phyloP scores from a whole-genome alignment of 1,140 invertebrate species.

The Hylaeus anthracinus region DNA sequence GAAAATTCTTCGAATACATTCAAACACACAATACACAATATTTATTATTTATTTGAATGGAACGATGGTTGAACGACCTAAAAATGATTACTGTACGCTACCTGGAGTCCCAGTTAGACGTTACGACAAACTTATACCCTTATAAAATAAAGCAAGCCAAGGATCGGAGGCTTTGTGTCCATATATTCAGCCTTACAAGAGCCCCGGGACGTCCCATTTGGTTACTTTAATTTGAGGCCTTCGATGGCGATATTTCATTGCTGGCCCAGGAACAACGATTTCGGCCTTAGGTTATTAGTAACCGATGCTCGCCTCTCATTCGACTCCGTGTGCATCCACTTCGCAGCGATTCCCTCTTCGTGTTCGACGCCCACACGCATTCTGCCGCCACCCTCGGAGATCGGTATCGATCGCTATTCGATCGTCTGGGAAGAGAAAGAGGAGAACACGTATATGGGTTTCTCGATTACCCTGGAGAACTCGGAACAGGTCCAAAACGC shows the following conservation, averaged over 20 bases:
- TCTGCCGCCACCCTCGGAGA: slow-evolving; percentile 45
- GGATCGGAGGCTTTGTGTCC: slow-evolving; percentile 7
- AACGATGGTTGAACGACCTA: too few species aligned
- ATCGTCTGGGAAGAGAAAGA: background rate
- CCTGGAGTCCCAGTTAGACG: too few species aligned
- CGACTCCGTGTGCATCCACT: slow-evolving; percentile 25
- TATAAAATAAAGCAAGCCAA: background rate
- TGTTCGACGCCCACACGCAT: slow-evolving; percentile 56
- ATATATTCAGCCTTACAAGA: slow-evolving; percentile 38
- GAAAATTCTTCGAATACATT: too few species aligned
- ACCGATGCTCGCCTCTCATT: slow-evolving; percentile 39
- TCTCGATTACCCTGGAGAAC: background rate
- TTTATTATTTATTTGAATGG: too few species aligned
- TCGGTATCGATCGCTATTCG: slow-evolving; percentile 45
- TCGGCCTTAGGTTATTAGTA: slow-evolving; percentile 67
- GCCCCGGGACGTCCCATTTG: slow-evolving; percentile 47
- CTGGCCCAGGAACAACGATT: slow-evolving; percentile 50
- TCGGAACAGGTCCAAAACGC: background rate
- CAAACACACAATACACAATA: too few species aligned
- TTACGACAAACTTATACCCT: background rate
- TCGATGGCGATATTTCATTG: slow-evolving; percentile 66
- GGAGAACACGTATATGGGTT: background rate
- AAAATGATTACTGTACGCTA: too few species aligned
- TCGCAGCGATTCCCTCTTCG: slow-evolving; percentile 10
- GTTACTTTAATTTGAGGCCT: slow-evolving; percentile 66